phyloP scores from a whole-genome alignment of 2,797 vertebrate genomes.

The Amphiprion clarkii region DNA sequence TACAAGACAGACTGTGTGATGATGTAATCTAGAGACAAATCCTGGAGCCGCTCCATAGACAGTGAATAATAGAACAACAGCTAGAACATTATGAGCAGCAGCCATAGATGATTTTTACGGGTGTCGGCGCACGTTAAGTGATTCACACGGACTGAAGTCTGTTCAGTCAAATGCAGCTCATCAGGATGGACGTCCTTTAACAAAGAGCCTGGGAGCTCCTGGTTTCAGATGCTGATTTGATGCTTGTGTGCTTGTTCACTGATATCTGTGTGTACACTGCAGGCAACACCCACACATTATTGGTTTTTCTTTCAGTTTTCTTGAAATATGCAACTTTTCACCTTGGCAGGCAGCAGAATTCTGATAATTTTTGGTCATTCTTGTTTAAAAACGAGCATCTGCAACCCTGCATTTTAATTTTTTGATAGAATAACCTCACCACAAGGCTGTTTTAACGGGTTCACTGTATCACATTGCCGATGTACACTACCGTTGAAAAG shows the following conservation, averaged over 20 bases:
- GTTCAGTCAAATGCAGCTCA: constrained; percentile 21
- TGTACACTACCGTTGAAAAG: too few relatives aligned
- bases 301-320: not conserved
- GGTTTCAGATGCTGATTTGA: not conserved
- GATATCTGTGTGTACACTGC: not conserved
- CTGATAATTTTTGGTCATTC: too few relatives aligned
- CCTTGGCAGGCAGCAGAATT: too few relatives aligned
- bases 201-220: not conserved
- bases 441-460: too few relatives aligned
- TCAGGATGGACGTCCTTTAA: constrained; percentile 23
- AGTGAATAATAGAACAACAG: constrained; percentile 69
- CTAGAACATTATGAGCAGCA: constrained; percentile 56
- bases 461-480: not conserved
- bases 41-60: constrained; percentile 60
- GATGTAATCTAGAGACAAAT: constrained; percentile 50
- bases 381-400: too few relatives aligned
- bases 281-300: not conserved
- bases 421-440: constrained; percentile 7
- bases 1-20: constrained; percentile 41
- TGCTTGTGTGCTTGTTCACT: not conserved
- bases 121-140: constrained; percentile 55
- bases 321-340: not conserved
- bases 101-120: constrained; percentile 48
- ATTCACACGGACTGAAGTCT: constrained; percentile 51
- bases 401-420: constrained; percentile 7